Evolutionary conservation across 2,113 vertebrate species (phyloP).

Genomic region (Cynocephalus volans): DNA sequence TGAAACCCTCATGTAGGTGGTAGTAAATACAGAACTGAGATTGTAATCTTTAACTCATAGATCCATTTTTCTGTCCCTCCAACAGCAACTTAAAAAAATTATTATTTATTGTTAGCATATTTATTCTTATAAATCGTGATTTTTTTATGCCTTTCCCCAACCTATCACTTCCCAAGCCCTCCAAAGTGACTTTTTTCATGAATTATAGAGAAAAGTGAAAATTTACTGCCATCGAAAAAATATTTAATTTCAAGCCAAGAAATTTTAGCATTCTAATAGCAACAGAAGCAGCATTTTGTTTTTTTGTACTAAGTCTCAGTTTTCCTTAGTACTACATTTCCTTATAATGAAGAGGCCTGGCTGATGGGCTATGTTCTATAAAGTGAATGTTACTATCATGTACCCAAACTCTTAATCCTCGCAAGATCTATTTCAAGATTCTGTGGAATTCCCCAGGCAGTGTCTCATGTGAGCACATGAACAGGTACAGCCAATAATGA

Average conservation of each 20-base stretch:
- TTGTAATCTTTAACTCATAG: slow-evolving; percentile 29
- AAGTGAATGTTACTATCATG: background rate
- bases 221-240: background rate
- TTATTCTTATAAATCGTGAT: too few species aligned
- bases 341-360: slow-evolving; percentile 26
- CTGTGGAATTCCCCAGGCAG: background rate
- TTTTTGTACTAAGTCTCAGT: background rate
- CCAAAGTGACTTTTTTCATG: background rate
- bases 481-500: background rate
- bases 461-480: background rate
- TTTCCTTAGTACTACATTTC: slow-evolving; percentile 30
- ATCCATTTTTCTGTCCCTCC: slow-evolving; percentile 7
- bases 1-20: slow-evolving; percentile 26
- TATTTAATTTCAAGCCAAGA: slow-evolving; percentile 7
- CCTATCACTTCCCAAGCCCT: too few species aligned
- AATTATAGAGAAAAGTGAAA: slow-evolving; percentile 38
- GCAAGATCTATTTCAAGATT: background rate
- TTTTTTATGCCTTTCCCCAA: too few species aligned
- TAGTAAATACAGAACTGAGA: slow-evolving; percentile 20
- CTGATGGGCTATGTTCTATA: background rate
- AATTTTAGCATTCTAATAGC: slow-evolving; percentile 21
- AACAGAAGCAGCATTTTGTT: background rate
- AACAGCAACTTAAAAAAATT: background rate
- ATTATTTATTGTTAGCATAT: too few species aligned
- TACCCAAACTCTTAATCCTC: slow-evolving; percentile 35